These are phyloP conservation scores for Lagopus muta DNA, from an alignment of 2,113 vertebrate species.

Conservation along the genomic window DNA sequence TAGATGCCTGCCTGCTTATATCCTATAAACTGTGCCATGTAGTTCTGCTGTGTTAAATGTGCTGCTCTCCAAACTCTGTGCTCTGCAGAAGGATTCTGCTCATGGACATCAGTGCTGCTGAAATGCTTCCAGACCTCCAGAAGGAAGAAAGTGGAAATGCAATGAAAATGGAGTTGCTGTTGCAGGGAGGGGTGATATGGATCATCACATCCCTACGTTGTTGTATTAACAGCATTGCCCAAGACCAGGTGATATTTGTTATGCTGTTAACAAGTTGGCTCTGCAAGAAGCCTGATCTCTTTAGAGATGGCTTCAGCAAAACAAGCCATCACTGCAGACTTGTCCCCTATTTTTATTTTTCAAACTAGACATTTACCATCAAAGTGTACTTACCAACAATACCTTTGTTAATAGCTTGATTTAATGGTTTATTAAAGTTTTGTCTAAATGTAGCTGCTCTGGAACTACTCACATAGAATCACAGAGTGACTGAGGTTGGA, in stretches of 20 bases:
- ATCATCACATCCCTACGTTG: accelerated
- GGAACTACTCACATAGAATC: background rate
- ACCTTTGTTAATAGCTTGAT: background rate
- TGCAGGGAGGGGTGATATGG: background rate
- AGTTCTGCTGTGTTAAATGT: background rate
- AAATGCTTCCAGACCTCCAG: background rate
- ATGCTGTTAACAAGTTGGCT: background rate
- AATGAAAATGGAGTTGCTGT: background rate
- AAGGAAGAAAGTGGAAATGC: background rate
- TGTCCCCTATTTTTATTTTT: background rate
- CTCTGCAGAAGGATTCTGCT: background rate
- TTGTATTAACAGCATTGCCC: background rate
- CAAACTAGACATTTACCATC: background rate
- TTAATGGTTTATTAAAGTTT: background rate
- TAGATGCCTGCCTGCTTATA: background rate
- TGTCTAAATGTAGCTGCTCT: background rate
- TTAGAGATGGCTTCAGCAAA: background rate
- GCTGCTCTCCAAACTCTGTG: background rate
- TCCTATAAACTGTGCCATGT: background rate
- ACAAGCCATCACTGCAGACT: accelerated
- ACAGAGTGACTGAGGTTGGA: background rate
- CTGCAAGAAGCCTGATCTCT: background rate
- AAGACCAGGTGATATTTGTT: background rate
- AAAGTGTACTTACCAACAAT: background rate
- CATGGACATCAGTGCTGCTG: accelerated